Conservation (phyloP, 2,888 invertebrate genomes). For the Eupelmus urozonus region DNA sequence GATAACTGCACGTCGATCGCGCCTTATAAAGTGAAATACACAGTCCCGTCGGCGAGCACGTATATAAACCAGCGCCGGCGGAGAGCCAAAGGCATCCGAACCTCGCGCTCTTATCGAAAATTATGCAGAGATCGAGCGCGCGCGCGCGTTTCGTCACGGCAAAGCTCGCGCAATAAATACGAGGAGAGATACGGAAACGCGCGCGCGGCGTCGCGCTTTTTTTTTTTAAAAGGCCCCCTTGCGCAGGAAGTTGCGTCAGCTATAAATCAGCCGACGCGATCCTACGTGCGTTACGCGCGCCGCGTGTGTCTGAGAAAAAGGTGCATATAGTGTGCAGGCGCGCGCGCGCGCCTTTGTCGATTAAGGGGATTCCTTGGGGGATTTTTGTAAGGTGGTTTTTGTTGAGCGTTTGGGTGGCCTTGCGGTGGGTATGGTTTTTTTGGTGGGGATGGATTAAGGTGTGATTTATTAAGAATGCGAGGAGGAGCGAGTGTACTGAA, state of each 20-base stretch:
- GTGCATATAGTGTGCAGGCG: neutral
- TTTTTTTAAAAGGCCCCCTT: neutral
- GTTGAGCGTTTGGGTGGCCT: neutral
- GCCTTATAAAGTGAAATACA: too few relatives aligned
- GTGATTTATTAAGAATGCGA: too few relatives aligned
- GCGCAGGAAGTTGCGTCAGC: conserved; percentile 58
- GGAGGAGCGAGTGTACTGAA: too few relatives aligned
- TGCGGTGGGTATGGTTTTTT: too few relatives aligned
- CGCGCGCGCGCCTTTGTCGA: neutral
- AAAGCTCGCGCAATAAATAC: conserved; percentile 25
- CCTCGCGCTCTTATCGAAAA: conserved; percentile 50
- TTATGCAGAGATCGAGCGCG: conserved; percentile 49
- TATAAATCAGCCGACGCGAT: conserved; percentile 56
- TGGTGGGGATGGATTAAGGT: too few relatives aligned
- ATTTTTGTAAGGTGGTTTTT: neutral
- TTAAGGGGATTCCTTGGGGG: neutral
- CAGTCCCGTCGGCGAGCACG: too few relatives aligned
- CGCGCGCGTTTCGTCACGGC: conserved; percentile 40
- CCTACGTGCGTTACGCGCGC: conserved; percentile 61
- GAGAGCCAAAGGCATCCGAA: conserved; percentile 20
- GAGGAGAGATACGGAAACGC: conserved; percentile 54
- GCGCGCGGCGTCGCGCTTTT: conserved; percentile 37
- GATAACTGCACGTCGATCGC: too few relatives aligned
- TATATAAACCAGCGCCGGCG: too few relatives aligned
- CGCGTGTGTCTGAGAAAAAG: neutral